Evolutionary conservation across 2,888 invertebrate genomes (phyloP), one percentile per base, ranked within the genome.

Genomic region (Clunio marinus): DNA sequence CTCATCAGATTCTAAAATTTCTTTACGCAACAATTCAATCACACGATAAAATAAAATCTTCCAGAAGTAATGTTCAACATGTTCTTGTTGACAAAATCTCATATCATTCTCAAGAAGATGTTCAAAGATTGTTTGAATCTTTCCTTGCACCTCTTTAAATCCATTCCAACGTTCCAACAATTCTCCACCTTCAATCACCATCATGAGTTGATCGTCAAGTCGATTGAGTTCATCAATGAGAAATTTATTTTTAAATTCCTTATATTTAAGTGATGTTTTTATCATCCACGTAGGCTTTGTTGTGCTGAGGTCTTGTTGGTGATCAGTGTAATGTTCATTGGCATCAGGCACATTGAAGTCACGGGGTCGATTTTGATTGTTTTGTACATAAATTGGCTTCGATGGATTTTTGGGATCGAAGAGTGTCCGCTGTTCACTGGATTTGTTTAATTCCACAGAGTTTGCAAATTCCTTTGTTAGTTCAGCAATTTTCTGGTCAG

Each of bases 61-160:
- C 96, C 96, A 96, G 77, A 96, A 87, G 75, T 90, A 87, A 74
- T 91, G 89, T 74, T 96, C 96, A 7, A 93, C 86, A 75, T 93
- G 93, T 75, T 92, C 89, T 46, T 87, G 83, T 75, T 91, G 89
- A 73, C 93, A 91, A 76, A 93, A 91, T 77, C 91, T 92, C 69
- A 94, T 83, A 77, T 95, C 92, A 51, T 87, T 84, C 74, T 88
- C 81, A 10, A 93, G 78, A 8, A 93, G 80, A 71, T 81, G 84
- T 71, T 84, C 82, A 58, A 91, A 82, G 60, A 86, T 85, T 70
- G 84, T 82, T 78, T 89, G 88, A 70, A 92, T 79, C 74, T 75
- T 72, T 67, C 72, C 82, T 77, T 89, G 84, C 69, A 85, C 83
- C 25, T 84, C 82, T 46, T 81, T 81, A 70, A 86, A 84, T 70